Evolutionary conservation across 2,797 vertebrate species (phyloP).

Genomic region (Antennarius maculatus): DNA sequence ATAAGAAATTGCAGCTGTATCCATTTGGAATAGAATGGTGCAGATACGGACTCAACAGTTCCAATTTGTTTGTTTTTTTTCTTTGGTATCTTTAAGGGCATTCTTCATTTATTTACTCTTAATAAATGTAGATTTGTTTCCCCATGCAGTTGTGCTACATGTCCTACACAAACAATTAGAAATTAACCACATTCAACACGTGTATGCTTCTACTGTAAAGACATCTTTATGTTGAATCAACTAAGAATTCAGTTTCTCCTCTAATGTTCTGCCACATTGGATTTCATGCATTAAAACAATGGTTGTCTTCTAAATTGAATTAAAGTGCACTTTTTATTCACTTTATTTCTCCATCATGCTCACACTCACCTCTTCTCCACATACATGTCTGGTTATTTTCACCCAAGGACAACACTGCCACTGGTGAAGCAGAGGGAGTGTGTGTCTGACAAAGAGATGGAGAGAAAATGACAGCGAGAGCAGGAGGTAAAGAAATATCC

Average conservation of each 20-base stretch:
- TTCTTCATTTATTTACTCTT: too few relatives aligned
- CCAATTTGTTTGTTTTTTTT: too few relatives aligned
- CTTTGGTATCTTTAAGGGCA: too few relatives aligned
- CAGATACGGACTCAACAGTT: background rate
- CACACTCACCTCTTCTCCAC: conserved; percentile 20
- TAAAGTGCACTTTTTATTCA: conserved; percentile 25
- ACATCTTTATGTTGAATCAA: background rate
- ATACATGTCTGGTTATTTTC: conserved; percentile 47
- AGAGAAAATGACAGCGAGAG: conserved; percentile 48
- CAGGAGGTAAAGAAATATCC: conserved; percentile 51
- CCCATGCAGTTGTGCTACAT: too few relatives aligned
- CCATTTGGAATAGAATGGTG: too few relatives aligned
- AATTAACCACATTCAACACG: too few relatives aligned
- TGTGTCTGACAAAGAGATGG: conserved; percentile 61
- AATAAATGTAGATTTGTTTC: too few relatives aligned
- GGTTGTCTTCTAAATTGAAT: background rate
- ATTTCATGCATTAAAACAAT: conserved; percentile 1
- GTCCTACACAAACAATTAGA: too few relatives aligned
- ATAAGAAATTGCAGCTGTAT: too few relatives aligned
- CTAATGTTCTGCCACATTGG: background rate
- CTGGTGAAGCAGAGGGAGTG: conserved; percentile 73
- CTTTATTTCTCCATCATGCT: conserved; percentile 1
- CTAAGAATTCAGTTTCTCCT: background rate
- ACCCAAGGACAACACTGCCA: conserved; percentile 63
- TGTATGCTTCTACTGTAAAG: too few relatives aligned